Base-by-base conservation (phyloP, 2,888 invertebrate species). In the Sminthurides aquaticus region DNA sequence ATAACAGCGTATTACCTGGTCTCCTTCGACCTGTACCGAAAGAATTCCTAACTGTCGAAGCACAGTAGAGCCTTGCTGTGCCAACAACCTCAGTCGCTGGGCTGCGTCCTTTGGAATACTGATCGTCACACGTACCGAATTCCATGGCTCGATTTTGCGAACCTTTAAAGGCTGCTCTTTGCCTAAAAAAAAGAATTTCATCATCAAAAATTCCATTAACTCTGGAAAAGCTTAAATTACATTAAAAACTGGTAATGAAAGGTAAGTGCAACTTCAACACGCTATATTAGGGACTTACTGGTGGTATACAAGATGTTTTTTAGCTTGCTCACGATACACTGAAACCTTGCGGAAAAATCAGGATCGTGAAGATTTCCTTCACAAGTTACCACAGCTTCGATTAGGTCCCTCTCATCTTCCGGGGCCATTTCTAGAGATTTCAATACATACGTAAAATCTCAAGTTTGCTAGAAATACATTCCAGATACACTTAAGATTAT, bases 51-150 rank as follows among this genome's bases (percentile, higher is more conserved):
- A 86, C 77, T 92, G 90, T 69, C 91, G 87, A 76, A 97, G 85
- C 76, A 89, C 88, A 72, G 89, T 85, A 77, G 91, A 91, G 74
- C 94, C 93, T 79, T 91, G 90, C 77, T 90, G 88, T 72, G 96
- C 96, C 78, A 97, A 83, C 80, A 91, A 91, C 76, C 93, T 86
- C 77, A 97, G 84, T 75, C 92, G 87, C 77, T 89, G 84, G 78
- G 96, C 96, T 78, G 96, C 96, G 82, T 95, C 95, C 79, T 90
- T 88, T 77, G 96, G 95, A 84, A 97, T 92, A 79, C 92, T 92
- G 84, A 97, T 88, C 82, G 95, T 96, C 80, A 97, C 94, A 81
- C 93, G 88, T 77, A 97, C 96, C 76, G 94, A 92, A 84, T 95
- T 94, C 94, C 94, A 97, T 84, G 96, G 96, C 86, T 96, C 96